Base-by-base conservation (phyloP, 2,797 vertebrate species). In the Poecilia gillii region DNA sequence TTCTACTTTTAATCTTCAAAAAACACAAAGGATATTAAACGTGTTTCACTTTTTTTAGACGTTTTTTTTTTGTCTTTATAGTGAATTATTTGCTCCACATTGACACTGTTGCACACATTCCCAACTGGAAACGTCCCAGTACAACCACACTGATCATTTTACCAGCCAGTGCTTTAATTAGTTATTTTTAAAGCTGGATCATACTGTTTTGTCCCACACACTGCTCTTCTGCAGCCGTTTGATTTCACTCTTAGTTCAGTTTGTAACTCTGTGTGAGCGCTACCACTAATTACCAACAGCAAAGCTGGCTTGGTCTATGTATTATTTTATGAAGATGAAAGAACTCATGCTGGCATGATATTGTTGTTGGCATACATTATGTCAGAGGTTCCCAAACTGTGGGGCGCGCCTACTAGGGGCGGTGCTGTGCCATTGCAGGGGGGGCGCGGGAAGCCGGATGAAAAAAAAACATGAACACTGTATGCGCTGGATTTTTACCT, bases 91-190 rank as follows among this genome's bases (percentile, higher is more conserved):
- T 79, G 85, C 84, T 82, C 73, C 78, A 77, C 86, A 57, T 73
- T 83, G 77, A 88, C 83, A 84, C 81, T 79, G 81, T 77, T 84
- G 68, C 82, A 82, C 84, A 88, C 81, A 80, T 85, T 81, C 84
- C 70, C 89, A 85, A 82, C 81, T 91, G 87, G 88, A 89, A 74
- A 83, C 82, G 80, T 88, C 89, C 81, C 86, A 87, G 76, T 43
- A 36, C 77, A 85, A 80, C 82, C 78, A 9, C 12, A 62, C 73
- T 90, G 90, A 91, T 91, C 81, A 88, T 81, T 89, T 75, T 77
- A 82, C 83, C 81, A 84, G 80, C 84, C 80, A 86, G 80, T 78
- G 85, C 92, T 90, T 86, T 89, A 87, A 90, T 90, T 85, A 88
- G 85, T 83, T 92, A 88, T 85, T 81, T 47, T 70, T 33, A 88